Conservation (phyloP, 2,888 invertebrate species). For the Ariolimax columbianus region DNA sequence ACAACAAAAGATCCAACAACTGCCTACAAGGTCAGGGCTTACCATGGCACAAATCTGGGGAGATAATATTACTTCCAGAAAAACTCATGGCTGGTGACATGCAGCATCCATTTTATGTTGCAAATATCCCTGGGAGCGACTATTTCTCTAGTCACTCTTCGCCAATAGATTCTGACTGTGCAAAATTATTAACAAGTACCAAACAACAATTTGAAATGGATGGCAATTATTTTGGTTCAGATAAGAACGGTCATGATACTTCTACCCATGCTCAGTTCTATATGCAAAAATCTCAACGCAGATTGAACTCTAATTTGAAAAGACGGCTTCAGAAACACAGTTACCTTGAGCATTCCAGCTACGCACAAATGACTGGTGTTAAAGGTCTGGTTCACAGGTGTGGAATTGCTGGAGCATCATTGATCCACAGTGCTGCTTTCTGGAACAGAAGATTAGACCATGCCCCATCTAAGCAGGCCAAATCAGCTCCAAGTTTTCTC, state of each 20-base stretch:
- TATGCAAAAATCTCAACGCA: neutral
- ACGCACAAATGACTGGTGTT: neutral
- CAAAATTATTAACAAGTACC: neutral
- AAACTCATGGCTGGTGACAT: neutral
- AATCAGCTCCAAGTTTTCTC: neutral
- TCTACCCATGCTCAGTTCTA: neutral
- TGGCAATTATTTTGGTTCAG: neutral
- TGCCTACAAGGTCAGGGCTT: neutral
- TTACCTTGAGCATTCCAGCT: neutral
- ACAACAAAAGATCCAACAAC: neutral
- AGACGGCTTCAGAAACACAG: neutral
- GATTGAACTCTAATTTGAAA: neutral
- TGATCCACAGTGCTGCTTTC: constrained; percentile 13
- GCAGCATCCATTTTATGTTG: neutral
- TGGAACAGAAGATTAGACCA: neutral
- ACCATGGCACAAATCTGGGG: neutral
- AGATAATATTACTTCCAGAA: constrained; percentile 24
- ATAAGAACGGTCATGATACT: neutral
- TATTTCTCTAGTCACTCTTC: constrained; percentile 41
- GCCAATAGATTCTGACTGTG: constrained; percentile 13
- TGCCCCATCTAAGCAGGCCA: neutral
- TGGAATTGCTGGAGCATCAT: constrained; percentile 7
- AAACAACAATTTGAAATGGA: neutral
- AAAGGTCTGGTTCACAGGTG: constrained; percentile 23
- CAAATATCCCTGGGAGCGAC: neutral